Evolutionary conservation across 2,797 vertebrate species (phyloP), one percentile per base, ranked within the genome.

Genomic region (Anas bernieri): DNA sequence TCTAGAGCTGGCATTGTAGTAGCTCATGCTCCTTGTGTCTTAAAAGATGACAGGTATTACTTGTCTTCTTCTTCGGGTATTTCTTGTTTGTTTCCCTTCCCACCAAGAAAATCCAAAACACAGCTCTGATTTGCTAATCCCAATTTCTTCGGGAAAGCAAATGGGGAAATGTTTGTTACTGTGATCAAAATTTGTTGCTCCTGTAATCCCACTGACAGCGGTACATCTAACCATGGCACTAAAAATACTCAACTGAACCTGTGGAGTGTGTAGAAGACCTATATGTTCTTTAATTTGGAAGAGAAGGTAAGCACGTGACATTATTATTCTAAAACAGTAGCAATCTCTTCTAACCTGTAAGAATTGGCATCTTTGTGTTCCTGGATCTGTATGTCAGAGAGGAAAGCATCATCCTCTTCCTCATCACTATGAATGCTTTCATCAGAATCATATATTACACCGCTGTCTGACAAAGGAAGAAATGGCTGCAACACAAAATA

Each of bases 361-460:
- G 99, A 99, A 96, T 98, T 99, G 70, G 99, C 98, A 94, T 99
- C 98, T 56, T 98, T 99, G 97, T 99, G 99, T 90, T 99, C 99
- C 4, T 98, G 99, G 74, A 99, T 99, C 97, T 99, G 99, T 31
- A 98, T 98, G 89, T 99, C 99, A 35, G 99, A 99, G 78, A 99
- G 98, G 97, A 99, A 99, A 89, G 99, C 98, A 7, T 99, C 99
- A 0, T 99, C 99, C 2, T 98, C 98, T 15, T 99, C 99, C 17
- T 99, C 98, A 9, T 99, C 99, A 85, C 99, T 99, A 25, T 98
- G 98, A 43, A 98, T 98, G 75, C 99, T 99, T 97, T 99, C 99
- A 84, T 99, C 99, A 14, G 99, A 99, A 97, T 99, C 99, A 17
- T 98, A 99, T 90, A 99, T 98, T 83, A 99, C 98, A 3, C 98